These are phyloP conservation scores for Paedocypris sp. DNA, from an alignment of 2,113 vertebrate genomes.

Conservation along the genomic window DNA sequence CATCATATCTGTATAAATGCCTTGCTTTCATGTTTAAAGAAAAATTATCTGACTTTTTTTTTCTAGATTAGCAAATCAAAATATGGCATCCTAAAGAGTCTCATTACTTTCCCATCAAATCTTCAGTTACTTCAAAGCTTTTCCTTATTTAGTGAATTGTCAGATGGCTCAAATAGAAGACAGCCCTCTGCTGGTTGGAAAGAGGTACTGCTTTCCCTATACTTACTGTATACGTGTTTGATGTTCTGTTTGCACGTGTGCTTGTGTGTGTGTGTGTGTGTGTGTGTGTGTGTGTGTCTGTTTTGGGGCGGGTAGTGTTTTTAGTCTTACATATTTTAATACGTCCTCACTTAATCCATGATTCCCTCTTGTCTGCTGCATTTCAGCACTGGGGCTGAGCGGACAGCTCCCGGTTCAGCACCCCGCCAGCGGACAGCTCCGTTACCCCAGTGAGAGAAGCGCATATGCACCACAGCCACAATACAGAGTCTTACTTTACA, in stretches of 20 bases:
- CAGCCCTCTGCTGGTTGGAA: conserved; percentile 39
- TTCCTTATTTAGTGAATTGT: conserved; percentile 16
- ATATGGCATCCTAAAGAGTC: not conserved
- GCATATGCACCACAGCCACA: conserved; percentile 2
- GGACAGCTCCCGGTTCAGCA: conserved; percentile 13
- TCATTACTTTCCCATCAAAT: not conserved
- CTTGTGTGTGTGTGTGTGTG: too few relatives aligned
- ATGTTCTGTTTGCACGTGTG: too few relatives aligned
- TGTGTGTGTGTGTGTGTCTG: too few relatives aligned
- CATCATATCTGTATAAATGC: not conserved
- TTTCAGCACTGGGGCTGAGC: not conserved
- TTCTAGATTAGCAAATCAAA: not conserved
- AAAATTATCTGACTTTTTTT: not conserved
- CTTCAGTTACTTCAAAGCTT: not conserved
- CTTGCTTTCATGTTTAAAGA: not conserved
- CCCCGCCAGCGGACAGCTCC: conserved; percentile 15
- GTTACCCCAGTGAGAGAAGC: not conserved
- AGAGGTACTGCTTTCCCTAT: conserved; percentile 26
- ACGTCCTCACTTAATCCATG: too few relatives aligned
- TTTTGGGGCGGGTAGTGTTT: too few relatives aligned
- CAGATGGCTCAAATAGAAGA: conserved; percentile 36
- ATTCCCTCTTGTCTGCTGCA: not conserved
- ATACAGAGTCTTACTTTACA: too few relatives aligned
- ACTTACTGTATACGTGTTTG: too few relatives aligned
- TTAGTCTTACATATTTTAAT: too few relatives aligned